These are phyloP conservation scores for Diarsia mendica DNA, from an alignment of 2,888 invertebrate genomes.

Conservation along the genomic window DNA sequence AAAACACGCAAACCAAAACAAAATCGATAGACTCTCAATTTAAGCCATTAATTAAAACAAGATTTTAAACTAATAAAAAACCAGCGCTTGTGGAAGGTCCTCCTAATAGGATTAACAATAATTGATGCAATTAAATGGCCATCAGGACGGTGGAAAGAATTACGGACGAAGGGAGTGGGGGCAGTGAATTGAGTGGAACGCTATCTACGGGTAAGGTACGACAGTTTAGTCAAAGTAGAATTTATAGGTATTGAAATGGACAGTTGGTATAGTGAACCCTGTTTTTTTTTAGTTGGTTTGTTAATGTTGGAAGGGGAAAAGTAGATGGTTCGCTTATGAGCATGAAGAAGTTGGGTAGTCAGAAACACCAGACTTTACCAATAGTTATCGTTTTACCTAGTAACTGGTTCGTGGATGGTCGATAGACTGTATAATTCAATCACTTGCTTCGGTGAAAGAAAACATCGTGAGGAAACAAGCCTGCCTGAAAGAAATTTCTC, in stretches of 20 bases:
- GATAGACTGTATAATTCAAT: no score
- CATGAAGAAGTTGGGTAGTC: background rate
- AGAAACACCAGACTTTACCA: background rate
- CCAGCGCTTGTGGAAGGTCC: constrained; percentile 19
- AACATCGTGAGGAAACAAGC: no score
- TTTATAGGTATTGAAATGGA: constrained; percentile 12
- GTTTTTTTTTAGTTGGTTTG: background rate
- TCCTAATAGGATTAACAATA: constrained; percentile 60
- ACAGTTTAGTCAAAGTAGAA: constrained; percentile 10
- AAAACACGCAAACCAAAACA: background rate
- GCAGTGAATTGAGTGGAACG: constrained; percentile 22
- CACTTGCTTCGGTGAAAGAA: no score
- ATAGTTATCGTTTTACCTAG: background rate
- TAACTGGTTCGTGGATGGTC: background rate
- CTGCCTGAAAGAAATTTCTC: no score
- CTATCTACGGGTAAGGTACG: constrained; percentile 10
- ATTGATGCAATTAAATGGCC: constrained; percentile 69
- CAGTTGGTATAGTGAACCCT: background rate
- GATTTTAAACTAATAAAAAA: constrained; percentile 48
- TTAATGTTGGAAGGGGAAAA: background rate
- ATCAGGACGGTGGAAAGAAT: constrained; percentile 58
- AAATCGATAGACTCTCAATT: background rate
- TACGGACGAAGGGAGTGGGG: constrained; percentile 31
- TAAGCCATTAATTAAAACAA: constrained; percentile 47
- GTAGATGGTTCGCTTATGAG: background rate